Base-by-base conservation (phyloP, 2,888 invertebrate species). In the Cheiracanthium punctorium region DNA sequence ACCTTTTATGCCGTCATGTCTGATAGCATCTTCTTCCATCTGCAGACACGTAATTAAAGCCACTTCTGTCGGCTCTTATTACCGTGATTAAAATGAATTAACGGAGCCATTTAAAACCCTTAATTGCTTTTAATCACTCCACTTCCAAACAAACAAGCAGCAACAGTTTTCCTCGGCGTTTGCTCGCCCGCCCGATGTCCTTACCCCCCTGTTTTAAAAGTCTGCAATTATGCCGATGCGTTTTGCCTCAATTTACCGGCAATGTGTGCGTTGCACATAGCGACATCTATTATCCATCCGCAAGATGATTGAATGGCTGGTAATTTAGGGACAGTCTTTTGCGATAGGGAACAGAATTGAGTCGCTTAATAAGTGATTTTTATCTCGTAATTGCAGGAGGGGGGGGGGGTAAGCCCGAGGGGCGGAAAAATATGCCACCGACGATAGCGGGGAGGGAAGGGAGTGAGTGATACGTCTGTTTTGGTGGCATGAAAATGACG, bases 361-460 rank as follows among this genome's bases (percentile, higher is more conserved):
- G 58, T 58, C 37, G 48, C 48, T 41, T 82, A 82, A 82, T 82
- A 74, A 69, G 69, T 75, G 75, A 75, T 82, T 82, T n/a, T 82
- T 82, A 82, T 82, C 81, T 82, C 29, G 69, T 82, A 75, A 82
- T 82, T 82, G 58, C 81, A 8, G 28, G 30, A 32, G 81, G 41
- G n/a, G n/a, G n/a, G n/a, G n/a, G n/a, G n/a, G n/a, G n/a, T n/a
- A 65, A 1, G 24, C 28, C 43, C 30, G 24, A 28, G 65, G 32
- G 32, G 80, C n/a, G 12, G 58, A 58, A 58, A 58, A 58, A 58
- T 58, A 58, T 58, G 58, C 58, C 58, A 58, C 58, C 58, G 58
- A 58, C 58, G 58, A 24, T 1, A 37, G 43, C 10, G 17, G 24
- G 24, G 58, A 24, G 58, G 58, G 58, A 24, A 17, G 17, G 2